phyloP scores from a whole-genome alignment of 2,113 vertebrate genomes.

The Nibea coibor region DNA sequence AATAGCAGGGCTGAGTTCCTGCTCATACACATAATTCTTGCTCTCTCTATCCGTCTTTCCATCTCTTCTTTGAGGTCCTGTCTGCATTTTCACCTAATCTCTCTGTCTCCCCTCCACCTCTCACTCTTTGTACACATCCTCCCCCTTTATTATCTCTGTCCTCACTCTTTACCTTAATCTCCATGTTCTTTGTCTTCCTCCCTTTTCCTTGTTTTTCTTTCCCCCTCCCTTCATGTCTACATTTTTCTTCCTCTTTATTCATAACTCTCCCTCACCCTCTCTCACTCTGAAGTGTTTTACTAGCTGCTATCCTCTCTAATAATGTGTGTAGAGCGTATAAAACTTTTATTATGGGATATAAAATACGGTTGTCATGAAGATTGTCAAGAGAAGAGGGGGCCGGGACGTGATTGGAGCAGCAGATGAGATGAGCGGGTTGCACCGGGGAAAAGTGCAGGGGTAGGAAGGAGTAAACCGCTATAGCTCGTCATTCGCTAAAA shows the following conservation, averaged over 20 bases:
- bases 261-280: constrained; percentile 65
- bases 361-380: constrained; percentile 78
- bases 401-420: constrained; percentile 70
- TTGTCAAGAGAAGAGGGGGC: constrained; percentile 66
- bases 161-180: constrained; percentile 35
- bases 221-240: constrained; percentile 3
- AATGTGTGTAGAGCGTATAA: constrained; percentile 83
- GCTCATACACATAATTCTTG: constrained; percentile 22
- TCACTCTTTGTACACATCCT: constrained; percentile 22
- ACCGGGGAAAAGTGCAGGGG: constrained; percentile 60
- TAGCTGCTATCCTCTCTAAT: constrained; percentile 83
- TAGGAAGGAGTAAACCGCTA: constrained; percentile 53
- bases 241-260: constrained; percentile 58
- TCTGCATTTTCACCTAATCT: constrained; percentile 29
- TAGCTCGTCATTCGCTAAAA: constrained; percentile 47
- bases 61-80: background rate
- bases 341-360: constrained; percentile 82
- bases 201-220: constrained; percentile 19
- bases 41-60: too few relatives aligned
- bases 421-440: constrained; percentile 75
- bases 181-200: background rate
- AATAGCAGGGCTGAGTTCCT: constrained; percentile 33
- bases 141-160: constrained; percentile 34
- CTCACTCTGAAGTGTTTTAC: constrained; percentile 78
- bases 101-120: constrained; percentile 8